Base-by-base conservation (phyloP, 2,888 invertebrate species). In the Drosophila prostipennis region DNA sequence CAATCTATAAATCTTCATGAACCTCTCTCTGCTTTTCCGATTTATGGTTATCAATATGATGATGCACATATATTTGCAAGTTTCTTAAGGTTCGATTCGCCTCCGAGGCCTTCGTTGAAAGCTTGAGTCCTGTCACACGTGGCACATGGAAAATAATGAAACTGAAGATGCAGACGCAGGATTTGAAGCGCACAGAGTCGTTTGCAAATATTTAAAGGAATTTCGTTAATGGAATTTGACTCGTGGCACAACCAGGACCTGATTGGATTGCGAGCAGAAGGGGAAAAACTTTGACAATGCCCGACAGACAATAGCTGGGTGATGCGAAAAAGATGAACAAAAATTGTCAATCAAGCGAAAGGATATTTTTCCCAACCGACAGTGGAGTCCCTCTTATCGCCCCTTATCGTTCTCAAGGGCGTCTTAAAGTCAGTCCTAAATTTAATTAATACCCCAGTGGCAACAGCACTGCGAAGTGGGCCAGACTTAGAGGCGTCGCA, bases 321-420 rank as follows among this genome's bases (percentile, higher is more conserved):
- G 57, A 40, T 70, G 39, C 8, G 39, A 64, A 58, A 42, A 39
- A 37, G 37, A 45, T 19, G 36, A 29, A 73, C 67, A 64, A 57
- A 59, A 46, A 49, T 52, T 85, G 82, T 80, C 80, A 82, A 73
- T 81, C 85, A 69, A 59, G 39, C 49, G 26, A 16, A 54, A n/a
- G 26, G 45, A 52, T 19, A 46, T 37, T 48, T 40, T 58, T 40
- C 34, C 54, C 16, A 37, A 1, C 26, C 55, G 37, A 10, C 11
- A 32, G 14, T 29, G 26, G 29, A 45, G 26, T 29, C 40, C 34
- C 19, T 1, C 51, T 34, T 42, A 43, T 37, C 45, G 42, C 8
- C 56, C 53, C 45, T 49, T 46, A 49, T 45, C 69, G 48, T 14
- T 26, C 61, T 46, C 68, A 79, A 77, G 77, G 72, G 55, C 64